Base-by-base conservation (phyloP, 2,888 invertebrate species). In the Harmothoe impar region DNA sequence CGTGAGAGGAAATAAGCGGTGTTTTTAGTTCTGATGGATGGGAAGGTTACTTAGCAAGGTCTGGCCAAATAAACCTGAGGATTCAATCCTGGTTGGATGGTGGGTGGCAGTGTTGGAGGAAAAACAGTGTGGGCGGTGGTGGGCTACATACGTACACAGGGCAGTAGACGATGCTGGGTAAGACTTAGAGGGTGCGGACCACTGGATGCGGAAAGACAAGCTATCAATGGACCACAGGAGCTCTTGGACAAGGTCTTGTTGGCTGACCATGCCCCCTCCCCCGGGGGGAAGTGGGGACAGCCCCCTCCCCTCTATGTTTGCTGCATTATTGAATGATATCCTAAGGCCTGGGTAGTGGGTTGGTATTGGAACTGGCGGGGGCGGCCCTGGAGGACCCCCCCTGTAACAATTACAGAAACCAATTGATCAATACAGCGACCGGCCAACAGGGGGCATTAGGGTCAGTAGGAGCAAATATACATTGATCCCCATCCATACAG, bases 391-490 rank as follows among this genome's bases (percentile, higher is more conserved):
- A 15, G 81, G 81, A 81, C 33, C 10, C 43, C 35, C 20, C 43
- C 33, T 81, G 81, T 81, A 81, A 81, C 81, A 81, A 81, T 81
- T 81, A 81, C 43, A 43, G 81, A 81, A 81, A 81, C 81, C 81
- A 81, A 81, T 81, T 81, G 81, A 81, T 81, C 81, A 81, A 81
- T 81, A 81, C 33, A 20, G 7, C 81, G 17, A n/a, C 33, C 23
- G 33, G 10, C 81, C 33, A 29, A 29, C 5, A 81, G 43, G 5
- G 35, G 81, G 81, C 43, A 81, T 81, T 33, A 81, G 81, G 33
- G 81, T 33, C 81, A 33, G 81, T 72, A 25, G 29, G 25, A 31
- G 43, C 81, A 81, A 81, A 77, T 77, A 31, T 77, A 77, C 77
- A 77, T 77, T 31, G 77, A 77, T 31, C 62, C n/a, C 23, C 23